These are phyloP conservation scores for Drosophila antonietae DNA, from an alignment of 2,888 invertebrate genomes.

Conservation along the genomic window DNA sequence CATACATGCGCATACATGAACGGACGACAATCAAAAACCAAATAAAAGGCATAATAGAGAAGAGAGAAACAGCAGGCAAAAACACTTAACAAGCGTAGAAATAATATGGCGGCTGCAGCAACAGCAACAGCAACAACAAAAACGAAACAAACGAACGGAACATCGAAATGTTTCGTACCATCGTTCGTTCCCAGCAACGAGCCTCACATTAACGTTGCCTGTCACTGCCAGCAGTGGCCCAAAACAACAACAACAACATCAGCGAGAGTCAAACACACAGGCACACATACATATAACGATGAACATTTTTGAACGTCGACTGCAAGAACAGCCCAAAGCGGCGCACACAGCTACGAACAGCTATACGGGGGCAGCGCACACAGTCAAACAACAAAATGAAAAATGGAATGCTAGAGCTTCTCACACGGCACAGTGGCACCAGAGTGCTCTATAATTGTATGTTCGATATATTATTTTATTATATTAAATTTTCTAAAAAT, in stretches of 20 bases:
- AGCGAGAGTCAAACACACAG: conserved; percentile 27
- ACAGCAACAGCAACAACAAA: conserved; percentile 39
- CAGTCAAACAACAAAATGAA: conserved; percentile 68
- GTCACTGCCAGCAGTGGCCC: conserved; percentile 50
- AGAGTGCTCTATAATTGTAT: neutral
- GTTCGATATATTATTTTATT: neutral
- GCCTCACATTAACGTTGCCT: conserved; percentile 46
- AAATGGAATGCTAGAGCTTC: conserved; percentile 66
- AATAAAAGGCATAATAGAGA: conserved; percentile 55
- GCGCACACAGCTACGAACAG: conserved; percentile 34
- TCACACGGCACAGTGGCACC: conserved; percentile 60
- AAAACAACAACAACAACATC: conserved; percentile 36
- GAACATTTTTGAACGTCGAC: conserved; percentile 39
- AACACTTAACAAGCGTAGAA: conserved; percentile 64
- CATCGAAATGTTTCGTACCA: conserved; percentile 45
- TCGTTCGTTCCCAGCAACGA: conserved; percentile 39
- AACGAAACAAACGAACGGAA: conserved; percentile 36
- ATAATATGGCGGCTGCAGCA: conserved; percentile 71
- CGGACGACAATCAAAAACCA: conserved; percentile 44
- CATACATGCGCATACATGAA: conserved; percentile 17
- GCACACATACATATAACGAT: conserved; percentile 33
- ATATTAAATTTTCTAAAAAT: neutral
- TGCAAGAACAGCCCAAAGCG: conserved; percentile 61
- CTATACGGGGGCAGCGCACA: conserved; percentile 17
- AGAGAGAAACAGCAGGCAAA: conserved; percentile 56